Evolutionary conservation across 1,140 invertebrate genomes (phyloP).

Genomic region (Drosophila arizonae): DNA sequence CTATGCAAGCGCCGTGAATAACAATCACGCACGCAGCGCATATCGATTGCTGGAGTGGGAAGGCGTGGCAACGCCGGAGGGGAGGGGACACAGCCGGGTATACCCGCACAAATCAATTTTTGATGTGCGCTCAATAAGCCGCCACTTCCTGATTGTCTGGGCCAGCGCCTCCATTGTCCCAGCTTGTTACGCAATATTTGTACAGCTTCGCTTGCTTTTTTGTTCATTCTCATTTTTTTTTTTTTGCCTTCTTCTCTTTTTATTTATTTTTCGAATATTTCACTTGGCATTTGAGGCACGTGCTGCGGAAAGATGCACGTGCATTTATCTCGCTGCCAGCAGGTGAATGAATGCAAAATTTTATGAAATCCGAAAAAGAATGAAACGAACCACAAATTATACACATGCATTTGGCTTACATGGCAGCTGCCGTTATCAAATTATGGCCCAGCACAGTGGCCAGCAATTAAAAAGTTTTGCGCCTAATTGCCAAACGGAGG

Average conservation of each 20-base stretch:
- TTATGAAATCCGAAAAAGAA: constrained; percentile 39
- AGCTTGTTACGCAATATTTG: constrained; percentile 56
- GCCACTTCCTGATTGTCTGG: constrained; percentile 75
- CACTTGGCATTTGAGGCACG: constrained; percentile 61
- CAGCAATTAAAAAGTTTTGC: constrained; percentile 64
- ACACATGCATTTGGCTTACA: constrained; percentile 12
- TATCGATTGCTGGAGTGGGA: constrained; percentile 56
- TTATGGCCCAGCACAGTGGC: constrained; percentile 49
- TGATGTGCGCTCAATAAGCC: constrained; percentile 74
- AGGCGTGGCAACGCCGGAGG: not conserved
- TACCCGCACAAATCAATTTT: constrained; percentile 70
- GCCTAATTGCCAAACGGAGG: constrained; percentile 58
- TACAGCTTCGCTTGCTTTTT: constrained; percentile 4
- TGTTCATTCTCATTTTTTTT: not conserved
- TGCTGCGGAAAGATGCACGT: constrained; percentile 43
- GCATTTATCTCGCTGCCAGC: constrained; percentile 46
- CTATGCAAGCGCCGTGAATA: constrained; percentile 28
- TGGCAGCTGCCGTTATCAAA: constrained; percentile 48
- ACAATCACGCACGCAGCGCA: constrained; percentile 58
- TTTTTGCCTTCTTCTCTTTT: not conserved
- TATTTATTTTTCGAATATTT: constrained; percentile 30
- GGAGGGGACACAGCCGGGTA: not conserved
- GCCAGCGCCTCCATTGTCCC: constrained; percentile 50
- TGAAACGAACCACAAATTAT: not conserved
- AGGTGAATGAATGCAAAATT: constrained; percentile 69